These are phyloP conservation scores for Crotalus helleri DNA, from an alignment of 2,113 vertebrate species.

Conservation along the genomic window DNA sequence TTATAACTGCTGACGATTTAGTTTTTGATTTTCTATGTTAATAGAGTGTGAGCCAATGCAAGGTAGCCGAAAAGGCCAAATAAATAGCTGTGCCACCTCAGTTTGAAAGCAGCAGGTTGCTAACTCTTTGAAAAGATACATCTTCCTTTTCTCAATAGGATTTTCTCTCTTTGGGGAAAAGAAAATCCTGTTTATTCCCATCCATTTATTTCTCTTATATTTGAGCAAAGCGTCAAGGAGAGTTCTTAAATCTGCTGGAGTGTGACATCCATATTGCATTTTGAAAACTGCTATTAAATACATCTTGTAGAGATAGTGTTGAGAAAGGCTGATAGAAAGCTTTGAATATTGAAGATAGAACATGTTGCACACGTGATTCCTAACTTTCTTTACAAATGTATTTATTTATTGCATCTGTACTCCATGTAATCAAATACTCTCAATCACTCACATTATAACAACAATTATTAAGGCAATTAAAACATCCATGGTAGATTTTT, in stretches of 20 bases:
- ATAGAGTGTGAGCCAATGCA: neutral
- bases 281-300: neutral
- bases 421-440: neutral
- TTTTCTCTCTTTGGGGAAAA: conserved; percentile 19
- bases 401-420: neutral
- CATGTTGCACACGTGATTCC: conserved; percentile 33
- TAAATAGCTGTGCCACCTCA: neutral
- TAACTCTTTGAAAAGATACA: conserved; percentile 20
- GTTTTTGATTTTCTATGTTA: neutral
- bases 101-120: neutral
- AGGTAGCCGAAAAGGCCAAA: conserved; percentile 1
- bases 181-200: neutral
- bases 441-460: neutral
- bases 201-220: conserved; percentile 29
- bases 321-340: neutral
- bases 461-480: neutral
- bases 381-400: conserved; percentile 28
- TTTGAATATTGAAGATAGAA: conserved; percentile 28
- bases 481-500: neutral
- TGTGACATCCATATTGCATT: neutral
- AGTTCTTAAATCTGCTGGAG: neutral
- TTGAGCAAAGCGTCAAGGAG: neutral
- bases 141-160: neutral
- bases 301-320: neutral
- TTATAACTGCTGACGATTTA: neutral